Base-by-base conservation (phyloP, 2,797 vertebrate species). In the Oophaga sylvatica region DNA sequence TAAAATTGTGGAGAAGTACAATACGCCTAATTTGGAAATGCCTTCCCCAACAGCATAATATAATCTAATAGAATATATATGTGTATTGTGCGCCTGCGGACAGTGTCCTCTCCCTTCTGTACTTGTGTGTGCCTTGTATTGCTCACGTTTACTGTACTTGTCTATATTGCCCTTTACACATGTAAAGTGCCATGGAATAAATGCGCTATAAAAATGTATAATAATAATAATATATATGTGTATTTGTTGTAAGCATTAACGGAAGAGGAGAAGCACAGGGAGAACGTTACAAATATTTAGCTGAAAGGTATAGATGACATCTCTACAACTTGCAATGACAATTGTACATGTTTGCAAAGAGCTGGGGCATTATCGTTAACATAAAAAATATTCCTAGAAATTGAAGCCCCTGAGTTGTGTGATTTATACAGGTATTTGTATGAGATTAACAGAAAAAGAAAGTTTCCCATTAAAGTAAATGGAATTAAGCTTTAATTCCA, bases 1-100 rank as follows among this genome's bases (percentile, higher is more conserved):
- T 79, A 56, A 31, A 57, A 71, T 29, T 60, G 31, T 71, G 59
- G 60, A 65, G 80, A 81, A 68, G 82, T 62, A 86, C 85, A 86
- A 73, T 71, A 26, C 22, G 29, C 31, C 22, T 48, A 65, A 77
- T 85, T 31, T 65, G 35, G 59, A 85, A 77, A 67, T 45, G 56
- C 7, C 22, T 48, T 67, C 48, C 62, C 60, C 20, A 41, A 80
- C 56, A 35, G 78, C 80, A 65, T 17, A 26, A 65, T 29, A 67
- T 65, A 81, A 81, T 48, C 62, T 26, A 26, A 81, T 81, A 41
- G 62, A 65, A 81, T 65, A 65, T n/a, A n/a, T n/a, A n/a, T n/a
- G n/a, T n/a, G n/a, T n/a, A n/a, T n/a, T n/a, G n/a, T n/a, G n/a
- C n/a, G n/a, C n/a, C n/a, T n/a, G n/a, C n/a, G n/a, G n/a, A n/a